Percentiles rank a stretch among this genome's conserved stretches.
Conservation (phyloP, 2,113 vertebrate genomes). For the Hyperopisus bebe region DNA sequence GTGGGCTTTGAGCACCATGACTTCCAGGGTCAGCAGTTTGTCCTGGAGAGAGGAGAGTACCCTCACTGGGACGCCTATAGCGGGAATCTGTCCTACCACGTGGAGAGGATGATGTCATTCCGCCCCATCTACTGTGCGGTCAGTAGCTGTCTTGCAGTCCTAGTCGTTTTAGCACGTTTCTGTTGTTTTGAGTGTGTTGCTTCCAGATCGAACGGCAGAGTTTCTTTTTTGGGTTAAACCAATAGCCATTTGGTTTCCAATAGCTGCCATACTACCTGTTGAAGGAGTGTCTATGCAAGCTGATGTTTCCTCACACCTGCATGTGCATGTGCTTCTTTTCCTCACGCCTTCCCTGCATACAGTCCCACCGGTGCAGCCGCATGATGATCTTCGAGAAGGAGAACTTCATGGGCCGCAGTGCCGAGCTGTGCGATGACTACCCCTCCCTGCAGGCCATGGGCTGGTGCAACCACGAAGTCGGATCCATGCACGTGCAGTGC, state of each 20-base stretch:
- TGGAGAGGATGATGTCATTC: conserved; percentile 72
- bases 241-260: background rate
- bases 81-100: conserved; percentile 65
- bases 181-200: background rate
- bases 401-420: conserved; percentile 66
- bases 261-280: background rate
- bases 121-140: conserved; percentile 70
- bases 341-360: background rate
- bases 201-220: background rate
- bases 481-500: conserved; percentile 72
- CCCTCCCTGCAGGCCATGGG: conserved; percentile 73
- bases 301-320: background rate
- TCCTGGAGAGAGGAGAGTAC: conserved; percentile 88
- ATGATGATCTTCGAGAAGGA: conserved; percentile 70
- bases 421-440: conserved; percentile 67
- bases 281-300: background rate
- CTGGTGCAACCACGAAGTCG: conserved; percentile 64
- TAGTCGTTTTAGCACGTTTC: background rate
- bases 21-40: conserved; percentile 95
- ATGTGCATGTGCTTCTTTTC: background rate
- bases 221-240: background rate
- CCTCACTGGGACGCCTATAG: conserved; percentile 87
- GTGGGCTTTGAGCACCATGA: conserved; percentile 86
- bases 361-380: conserved; percentile 68
- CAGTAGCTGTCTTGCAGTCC: conserved; percentile 33